Percentiles rank a stretch among this genome's conserved stretches.
These are phyloP conservation scores for Tetraneura akinire DNA, from an alignment of 1,140 invertebrate genomes.

Conservation along the genomic window DNA sequence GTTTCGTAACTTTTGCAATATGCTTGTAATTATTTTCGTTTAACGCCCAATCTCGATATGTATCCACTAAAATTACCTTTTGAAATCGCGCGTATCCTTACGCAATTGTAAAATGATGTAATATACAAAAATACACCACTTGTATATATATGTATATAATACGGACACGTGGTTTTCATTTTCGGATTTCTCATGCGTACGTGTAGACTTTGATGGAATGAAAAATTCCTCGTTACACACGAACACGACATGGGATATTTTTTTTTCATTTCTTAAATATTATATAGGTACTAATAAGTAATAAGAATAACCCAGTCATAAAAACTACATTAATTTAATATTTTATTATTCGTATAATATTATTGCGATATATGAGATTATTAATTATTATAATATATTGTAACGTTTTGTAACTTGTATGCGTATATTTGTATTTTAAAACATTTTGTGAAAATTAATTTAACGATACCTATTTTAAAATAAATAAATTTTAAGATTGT, in stretches of 20 bases:
- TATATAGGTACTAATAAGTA: no score
- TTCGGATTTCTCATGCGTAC: not conserved
- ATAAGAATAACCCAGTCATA: no score
- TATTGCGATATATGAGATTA: no score
- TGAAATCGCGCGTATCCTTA: constrained; percentile 26
- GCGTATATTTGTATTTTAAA: no score
- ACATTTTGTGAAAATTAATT: no score
- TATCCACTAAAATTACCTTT: constrained; percentile 31
- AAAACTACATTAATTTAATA: no score
- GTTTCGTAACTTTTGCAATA: constrained; percentile 11
- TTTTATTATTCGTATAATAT: not conserved
- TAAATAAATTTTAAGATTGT: no score
- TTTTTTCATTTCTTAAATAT: not conserved
- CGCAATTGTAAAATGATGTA: constrained; percentile 23
- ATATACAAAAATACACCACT: constrained; percentile 30
- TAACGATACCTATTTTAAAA: no score
- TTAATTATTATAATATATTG: no score
- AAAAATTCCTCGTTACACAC: no score
- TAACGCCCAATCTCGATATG: constrained; percentile 39
- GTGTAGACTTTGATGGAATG: not conserved
- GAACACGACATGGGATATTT: not conserved
- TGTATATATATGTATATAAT: not conserved
- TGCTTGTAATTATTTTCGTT: constrained; percentile 38
- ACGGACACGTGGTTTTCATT: not conserved
- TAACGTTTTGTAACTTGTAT: no score